Evolutionary conservation across 1,140 invertebrate species (phyloP).

Genomic region (Dreissena polymorpha): DNA sequence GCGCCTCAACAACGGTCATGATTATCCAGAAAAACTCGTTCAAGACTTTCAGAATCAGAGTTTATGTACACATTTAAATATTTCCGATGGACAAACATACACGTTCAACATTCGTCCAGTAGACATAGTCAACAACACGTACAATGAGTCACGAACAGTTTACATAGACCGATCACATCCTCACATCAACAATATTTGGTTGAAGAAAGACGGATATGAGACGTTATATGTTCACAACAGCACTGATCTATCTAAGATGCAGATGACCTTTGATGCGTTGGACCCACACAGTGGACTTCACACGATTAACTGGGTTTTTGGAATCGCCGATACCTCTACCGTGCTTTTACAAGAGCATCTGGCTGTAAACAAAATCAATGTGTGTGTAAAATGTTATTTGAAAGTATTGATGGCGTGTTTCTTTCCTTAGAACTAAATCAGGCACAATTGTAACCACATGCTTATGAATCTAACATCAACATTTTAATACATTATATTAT

Average conservation of each 20-base stretch:
- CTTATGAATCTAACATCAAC: not conserved
- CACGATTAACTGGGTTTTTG: slow-evolving; percentile 51
- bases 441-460: not conserved
- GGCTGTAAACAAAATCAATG: not conserved
- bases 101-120: slow-evolving; percentile 38
- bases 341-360: not conserved
- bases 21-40: not conserved
- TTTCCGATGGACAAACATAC: slow-evolving; percentile 62
- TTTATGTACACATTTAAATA: slow-evolving; percentile 12
- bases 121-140: slow-evolving; percentile 55
- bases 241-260: slow-evolving; percentile 65
- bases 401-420: not conserved
- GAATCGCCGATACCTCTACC: slow-evolving; percentile 13
- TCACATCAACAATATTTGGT: slow-evolving; percentile 50
- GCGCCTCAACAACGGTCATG: not conserved
- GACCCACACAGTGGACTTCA: slow-evolving; percentile 64
- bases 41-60: slow-evolving; percentile 31
- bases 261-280: slow-evolving; percentile 55
- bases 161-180: slow-evolving; percentile 59
- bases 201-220: slow-evolving; percentile 52
- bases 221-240: slow-evolving; percentile 58
- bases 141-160: slow-evolving; percentile 47
- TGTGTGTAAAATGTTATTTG: not conserved
- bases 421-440: not conserved
- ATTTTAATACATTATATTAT: not conserved